Percentiles rank a stretch among this genome's conserved stretches.
Evolutionary conservation across 2,113 vertebrate genomes (phyloP).

Genomic region (Alexandromys fortis): DNA sequence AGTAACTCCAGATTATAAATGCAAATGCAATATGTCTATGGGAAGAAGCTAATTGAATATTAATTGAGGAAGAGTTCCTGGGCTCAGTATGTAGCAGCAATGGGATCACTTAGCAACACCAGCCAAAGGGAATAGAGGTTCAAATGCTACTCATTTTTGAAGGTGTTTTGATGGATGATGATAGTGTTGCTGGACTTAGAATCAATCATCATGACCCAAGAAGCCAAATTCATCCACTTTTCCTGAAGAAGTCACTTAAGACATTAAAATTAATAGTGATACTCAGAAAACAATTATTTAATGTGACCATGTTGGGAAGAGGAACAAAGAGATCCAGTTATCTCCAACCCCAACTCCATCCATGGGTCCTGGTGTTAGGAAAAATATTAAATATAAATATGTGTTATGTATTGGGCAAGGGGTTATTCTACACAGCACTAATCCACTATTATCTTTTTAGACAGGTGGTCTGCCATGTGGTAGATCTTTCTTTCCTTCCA

Average conservation of each 20-base stretch:
- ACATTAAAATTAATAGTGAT: too few relatives aligned
- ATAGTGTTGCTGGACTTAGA: neutral
- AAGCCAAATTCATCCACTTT: neutral
- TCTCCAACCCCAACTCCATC: too few relatives aligned
- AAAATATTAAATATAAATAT: neutral
- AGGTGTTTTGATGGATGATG: neutral
- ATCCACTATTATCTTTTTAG: neutral
- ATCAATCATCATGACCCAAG: neutral
- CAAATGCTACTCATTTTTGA: neutral
- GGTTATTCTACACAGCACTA: too few relatives aligned
- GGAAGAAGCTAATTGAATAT: neutral
- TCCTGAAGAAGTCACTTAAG: neutral
- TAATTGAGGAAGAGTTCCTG: neutral
- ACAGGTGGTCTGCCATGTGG: neutral
- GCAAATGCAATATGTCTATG: neutral
- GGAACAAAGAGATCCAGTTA: neutral
- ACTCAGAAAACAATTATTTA: neutral
- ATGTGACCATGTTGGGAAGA: neutral
- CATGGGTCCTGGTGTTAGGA: neutral
- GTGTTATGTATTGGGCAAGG: neutral
- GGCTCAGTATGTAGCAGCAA: neutral
- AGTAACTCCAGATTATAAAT: neutral
- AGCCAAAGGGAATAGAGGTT: rapidly evolving
- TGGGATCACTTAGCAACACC: neutral
- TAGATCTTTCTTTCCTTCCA: neutral